These are phyloP conservation scores for Megaceryle maxima DNA, from an alignment of 2,113 vertebrate genomes.

Conservation along the genomic window DNA sequence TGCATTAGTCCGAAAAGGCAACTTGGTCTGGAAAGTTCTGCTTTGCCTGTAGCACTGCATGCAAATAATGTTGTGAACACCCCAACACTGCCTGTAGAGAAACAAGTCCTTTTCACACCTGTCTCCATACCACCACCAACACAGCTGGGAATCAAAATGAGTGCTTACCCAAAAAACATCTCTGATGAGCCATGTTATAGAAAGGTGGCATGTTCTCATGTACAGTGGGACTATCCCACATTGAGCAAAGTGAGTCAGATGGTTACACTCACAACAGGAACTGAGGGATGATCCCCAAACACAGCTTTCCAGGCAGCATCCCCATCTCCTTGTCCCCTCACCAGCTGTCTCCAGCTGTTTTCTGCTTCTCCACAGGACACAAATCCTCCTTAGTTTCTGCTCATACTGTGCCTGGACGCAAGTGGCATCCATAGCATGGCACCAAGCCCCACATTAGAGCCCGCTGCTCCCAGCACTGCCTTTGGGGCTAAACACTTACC, in stretches of 20 bases:
- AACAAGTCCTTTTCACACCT: background rate
- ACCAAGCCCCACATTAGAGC: background rate
- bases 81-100: fast-evolving
- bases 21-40: background rate
- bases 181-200: fast-evolving
- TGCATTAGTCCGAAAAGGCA: background rate
- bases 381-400: background rate
- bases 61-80: background rate
- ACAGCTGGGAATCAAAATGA: background rate
- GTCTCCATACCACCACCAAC: fast-evolving
- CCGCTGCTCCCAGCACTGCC: background rate
- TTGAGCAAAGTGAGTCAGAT: fast-evolving
- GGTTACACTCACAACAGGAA: background rate
- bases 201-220: background rate
- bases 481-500: background rate
- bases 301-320: background rate
- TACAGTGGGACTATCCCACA: fast-evolving
- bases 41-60: background rate
- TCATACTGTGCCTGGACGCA: background rate
- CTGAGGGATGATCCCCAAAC: background rate
- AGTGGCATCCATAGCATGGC: background rate
- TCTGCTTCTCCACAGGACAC: background rate
- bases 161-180: fast-evolving
- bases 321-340: no score
- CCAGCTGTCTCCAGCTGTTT: background rate